Conservation (phyloP, 2,797 vertebrate species). For the Sandelia bainsii region DNA sequence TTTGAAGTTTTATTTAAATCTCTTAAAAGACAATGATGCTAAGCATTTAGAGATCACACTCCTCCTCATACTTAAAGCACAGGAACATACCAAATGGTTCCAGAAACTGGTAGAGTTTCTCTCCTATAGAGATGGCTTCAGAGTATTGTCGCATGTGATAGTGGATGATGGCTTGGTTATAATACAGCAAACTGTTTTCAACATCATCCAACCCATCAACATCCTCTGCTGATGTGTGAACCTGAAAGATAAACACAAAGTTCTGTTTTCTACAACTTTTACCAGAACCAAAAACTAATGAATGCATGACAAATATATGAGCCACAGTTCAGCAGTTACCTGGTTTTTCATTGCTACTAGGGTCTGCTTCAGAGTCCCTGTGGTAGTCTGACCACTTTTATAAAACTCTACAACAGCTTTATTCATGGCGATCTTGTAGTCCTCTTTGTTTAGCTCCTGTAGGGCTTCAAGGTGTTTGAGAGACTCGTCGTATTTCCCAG, state of each 20-base stretch:
- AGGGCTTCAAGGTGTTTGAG: slow-evolving; percentile 91
- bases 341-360: slow-evolving; percentile 93
- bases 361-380: slow-evolving; percentile 91
- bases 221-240: slow-evolving; percentile 94
- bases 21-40: no score
- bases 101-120: slow-evolving; percentile 97
- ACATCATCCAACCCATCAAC: slow-evolving; percentile 97
- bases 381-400: slow-evolving; percentile 93
- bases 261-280: background rate
- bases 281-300: background rate
- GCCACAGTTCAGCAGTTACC: slow-evolving; percentile 78
- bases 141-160: slow-evolving; percentile 96
- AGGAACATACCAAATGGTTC: slow-evolving; percentile 94
- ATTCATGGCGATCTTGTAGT: slow-evolving; percentile 97
- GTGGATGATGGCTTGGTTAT: slow-evolving; percentile 96
- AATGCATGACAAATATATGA: background rate
- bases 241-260: slow-evolving; percentile 75
- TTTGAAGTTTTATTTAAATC: no score
- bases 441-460: slow-evolving; percentile 96
- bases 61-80: no score
- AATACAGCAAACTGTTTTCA: slow-evolving; percentile 96
- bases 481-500: slow-evolving; percentile 92
- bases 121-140: slow-evolving; percentile 94
- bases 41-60: no score
- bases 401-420: slow-evolving; percentile 95